Conservation (phyloP, 1,140 invertebrate genomes). For the Liolophura sinensis region DNA sequence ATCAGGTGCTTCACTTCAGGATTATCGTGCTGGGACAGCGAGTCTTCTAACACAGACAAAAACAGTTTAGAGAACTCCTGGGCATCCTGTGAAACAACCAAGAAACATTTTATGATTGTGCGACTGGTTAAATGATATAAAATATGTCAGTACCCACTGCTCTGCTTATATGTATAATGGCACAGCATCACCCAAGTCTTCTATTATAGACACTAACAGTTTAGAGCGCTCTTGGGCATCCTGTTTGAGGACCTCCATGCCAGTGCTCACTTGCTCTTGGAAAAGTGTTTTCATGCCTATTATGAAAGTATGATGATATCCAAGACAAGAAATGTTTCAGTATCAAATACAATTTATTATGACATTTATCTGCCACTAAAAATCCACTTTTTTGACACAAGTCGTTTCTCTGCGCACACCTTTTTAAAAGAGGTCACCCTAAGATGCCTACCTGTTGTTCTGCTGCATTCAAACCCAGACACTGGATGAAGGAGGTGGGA, state of each 20-base stretch:
- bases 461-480: slow-evolving; percentile 68
- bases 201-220: too few relatives aligned
- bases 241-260: too few relatives aligned
- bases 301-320: neutral
- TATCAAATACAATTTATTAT: neutral
- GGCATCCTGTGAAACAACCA: slow-evolving; percentile 66
- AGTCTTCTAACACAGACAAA: slow-evolving; percentile 64
- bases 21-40: slow-evolving; percentile 24
- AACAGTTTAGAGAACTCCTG: slow-evolving; percentile 76
- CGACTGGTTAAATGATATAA: too few relatives aligned
- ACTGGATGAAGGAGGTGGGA: slow-evolving; percentile 67
- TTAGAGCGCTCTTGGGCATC: too few relatives aligned
- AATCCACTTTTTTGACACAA: too few relatives aligned
- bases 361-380: neutral
- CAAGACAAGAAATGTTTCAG: neutral
- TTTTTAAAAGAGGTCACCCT: too few relatives aligned
- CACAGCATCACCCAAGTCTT: too few relatives aligned
- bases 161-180: too few relatives aligned
- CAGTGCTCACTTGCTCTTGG: neutral
- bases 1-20: slow-evolving; percentile 57
- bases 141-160: too few relatives aligned
- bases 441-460: slow-evolving; percentile 58
- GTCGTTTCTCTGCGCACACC: too few relatives aligned
- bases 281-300: neutral
- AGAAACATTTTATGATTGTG: slow-evolving; percentile 9